These are phyloP conservation scores for Nothura maculosa DNA, from an alignment of 2,797 vertebrate species.

Conservation along the genomic window DNA sequence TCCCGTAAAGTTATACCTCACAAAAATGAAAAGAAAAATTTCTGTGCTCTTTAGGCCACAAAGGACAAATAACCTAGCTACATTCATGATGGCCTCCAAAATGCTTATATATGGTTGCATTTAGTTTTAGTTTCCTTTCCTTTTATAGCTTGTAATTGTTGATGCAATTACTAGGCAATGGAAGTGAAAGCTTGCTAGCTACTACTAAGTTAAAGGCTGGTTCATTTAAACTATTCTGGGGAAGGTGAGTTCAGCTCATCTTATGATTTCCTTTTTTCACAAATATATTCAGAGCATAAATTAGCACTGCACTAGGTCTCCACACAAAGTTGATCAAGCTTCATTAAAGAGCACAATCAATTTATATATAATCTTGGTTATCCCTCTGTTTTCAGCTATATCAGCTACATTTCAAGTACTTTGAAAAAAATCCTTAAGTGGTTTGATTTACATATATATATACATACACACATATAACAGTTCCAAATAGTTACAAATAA, in stretches of 20 bases:
- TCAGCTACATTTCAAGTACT: too few relatives aligned
- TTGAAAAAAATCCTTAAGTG: background rate
- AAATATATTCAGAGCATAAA: background rate
- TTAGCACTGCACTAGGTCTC: background rate
- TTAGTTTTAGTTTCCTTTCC: background rate
- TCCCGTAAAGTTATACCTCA: background rate
- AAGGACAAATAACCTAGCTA: background rate
- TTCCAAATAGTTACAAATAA: accelerated
- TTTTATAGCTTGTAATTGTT: background rate
- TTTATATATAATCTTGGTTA: background rate
- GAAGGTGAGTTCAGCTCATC: background rate
- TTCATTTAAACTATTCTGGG: background rate
- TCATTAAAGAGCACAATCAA: background rate
- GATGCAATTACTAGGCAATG: background rate
- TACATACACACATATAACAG: too few relatives aligned
- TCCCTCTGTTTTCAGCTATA: background rate
- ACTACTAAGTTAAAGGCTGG: background rate
- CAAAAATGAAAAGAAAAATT: background rate
- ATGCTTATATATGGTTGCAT: accelerated
- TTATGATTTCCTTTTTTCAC: background rate
- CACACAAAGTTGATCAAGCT: background rate
- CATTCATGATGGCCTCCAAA: background rate
- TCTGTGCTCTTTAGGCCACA: background rate
- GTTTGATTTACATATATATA: background rate
- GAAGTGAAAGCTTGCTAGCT: background rate